These are phyloP conservation scores for Ornithorhynchus anatinus DNA, from an alignment of 2,113 vertebrate species.

Conservation along the genomic window DNA sequence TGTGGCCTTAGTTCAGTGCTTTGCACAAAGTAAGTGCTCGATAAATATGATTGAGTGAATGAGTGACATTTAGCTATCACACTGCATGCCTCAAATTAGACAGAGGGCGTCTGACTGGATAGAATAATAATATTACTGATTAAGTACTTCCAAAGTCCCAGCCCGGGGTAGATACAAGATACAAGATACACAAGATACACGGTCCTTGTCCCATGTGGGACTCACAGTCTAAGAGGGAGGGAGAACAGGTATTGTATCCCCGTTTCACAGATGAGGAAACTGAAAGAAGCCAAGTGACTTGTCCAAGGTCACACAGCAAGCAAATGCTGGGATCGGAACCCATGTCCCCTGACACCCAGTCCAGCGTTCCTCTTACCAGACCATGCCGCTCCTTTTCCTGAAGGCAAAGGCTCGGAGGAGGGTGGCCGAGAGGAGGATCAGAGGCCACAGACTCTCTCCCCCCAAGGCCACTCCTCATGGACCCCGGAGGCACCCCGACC, in stretches of 20 bases:
- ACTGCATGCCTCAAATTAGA: no score
- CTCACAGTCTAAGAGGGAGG: background rate
- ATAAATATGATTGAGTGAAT: no score
- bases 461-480: background rate
- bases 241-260: background rate
- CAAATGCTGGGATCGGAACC: background rate
- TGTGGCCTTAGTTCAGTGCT: no score
- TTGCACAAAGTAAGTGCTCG: no score
- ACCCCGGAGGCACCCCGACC: no score
- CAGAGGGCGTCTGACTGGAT: no score
- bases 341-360: background rate
- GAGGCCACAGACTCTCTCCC: background rate
- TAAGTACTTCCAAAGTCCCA: no score
- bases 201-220: background rate
- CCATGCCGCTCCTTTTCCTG: rapidly evolving
- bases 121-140: no score
- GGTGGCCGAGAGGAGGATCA: background rate
- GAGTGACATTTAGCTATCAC: no score
- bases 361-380: background rate
- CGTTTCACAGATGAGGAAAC: background rate
- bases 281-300: rapidly evolving
- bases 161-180: no score
- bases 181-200: no score
- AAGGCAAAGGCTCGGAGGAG: background rate
- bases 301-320: rapidly evolving